phyloP scores from a whole-genome alignment of 2,888 invertebrate species.

The Ischnura elegans region DNA sequence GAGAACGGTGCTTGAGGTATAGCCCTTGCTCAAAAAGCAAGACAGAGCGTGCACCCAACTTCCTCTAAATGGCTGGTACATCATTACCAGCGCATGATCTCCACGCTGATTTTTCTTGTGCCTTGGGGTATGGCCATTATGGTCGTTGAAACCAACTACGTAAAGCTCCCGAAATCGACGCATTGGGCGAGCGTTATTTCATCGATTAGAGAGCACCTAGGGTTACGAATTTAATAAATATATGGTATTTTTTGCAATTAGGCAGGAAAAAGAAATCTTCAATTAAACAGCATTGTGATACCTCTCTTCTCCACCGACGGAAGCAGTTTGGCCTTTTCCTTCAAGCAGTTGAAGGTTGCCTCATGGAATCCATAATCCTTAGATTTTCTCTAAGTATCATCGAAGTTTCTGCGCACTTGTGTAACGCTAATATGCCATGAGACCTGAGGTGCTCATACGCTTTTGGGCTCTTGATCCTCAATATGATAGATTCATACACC shows the following conservation, averaged over 20 bases:
- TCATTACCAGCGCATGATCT: too few relatives aligned
- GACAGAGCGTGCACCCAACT: too few relatives aligned
- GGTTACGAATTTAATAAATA: background rate
- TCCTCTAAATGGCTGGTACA: too few relatives aligned
- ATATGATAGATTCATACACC: slow-evolving; percentile 69
- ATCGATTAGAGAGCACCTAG: background rate
- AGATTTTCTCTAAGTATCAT: background rate
- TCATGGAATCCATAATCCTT: background rate
- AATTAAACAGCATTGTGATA: background rate
- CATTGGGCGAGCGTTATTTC: background rate
- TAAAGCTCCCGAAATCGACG: background rate
- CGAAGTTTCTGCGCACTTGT: background rate
- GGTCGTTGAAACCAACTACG: background rate
- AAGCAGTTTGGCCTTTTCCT: background rate
- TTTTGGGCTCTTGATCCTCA: slow-evolving; percentile 69
- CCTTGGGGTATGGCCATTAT: background rate
- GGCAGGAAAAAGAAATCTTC: background rate
- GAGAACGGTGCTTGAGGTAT: too few relatives aligned
- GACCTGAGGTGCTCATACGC: slow-evolving; percentile 65
- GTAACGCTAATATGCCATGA: too few relatives aligned
- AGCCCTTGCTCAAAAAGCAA: too few relatives aligned
- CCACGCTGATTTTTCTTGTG: background rate
- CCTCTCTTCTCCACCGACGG: background rate
- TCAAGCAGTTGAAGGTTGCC: background rate
- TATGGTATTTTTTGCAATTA: background rate